Evolutionary conservation across 2,888 invertebrate genomes (phyloP).

Genomic region (Scaptomyza flava): DNA sequence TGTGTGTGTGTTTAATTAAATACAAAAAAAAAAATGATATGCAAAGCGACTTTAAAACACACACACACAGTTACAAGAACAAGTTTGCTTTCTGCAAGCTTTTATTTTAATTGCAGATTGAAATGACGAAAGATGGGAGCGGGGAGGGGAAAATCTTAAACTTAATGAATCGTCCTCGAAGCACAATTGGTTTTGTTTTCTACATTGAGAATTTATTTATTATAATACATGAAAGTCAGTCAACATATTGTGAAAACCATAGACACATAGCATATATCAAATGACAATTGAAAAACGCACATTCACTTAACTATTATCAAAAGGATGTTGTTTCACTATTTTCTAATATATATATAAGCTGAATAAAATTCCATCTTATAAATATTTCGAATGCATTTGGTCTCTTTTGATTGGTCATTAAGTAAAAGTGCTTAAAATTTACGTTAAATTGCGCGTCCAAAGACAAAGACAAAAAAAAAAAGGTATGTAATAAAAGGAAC

Average conservation of each 20-base stretch:
- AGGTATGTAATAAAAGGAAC: background rate
- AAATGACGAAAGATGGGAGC: constrained; percentile 22
- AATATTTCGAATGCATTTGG: background rate
- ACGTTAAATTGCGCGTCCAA: background rate
- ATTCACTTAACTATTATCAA: background rate
- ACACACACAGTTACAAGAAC: no score
- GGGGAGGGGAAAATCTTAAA: constrained; percentile 7
- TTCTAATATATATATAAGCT: background rate
- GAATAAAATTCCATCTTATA: background rate
- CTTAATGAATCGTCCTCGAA: background rate
- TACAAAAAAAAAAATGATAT: constrained; percentile 69
- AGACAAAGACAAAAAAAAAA: background rate
- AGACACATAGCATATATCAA: background rate
- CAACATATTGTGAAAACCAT: background rate
- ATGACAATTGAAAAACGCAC: background rate
- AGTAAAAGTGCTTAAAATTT: background rate
- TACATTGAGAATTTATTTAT: background rate
- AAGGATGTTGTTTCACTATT: background rate
- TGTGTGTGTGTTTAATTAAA: constrained; percentile 64
- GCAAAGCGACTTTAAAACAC: constrained; percentile 39
- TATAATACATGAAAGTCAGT: background rate
- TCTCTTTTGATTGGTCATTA: background rate
- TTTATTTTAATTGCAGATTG: constrained; percentile 63
- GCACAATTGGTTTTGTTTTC: background rate
- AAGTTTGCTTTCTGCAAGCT: constrained; percentile 36